Evolutionary conservation across 2,888 invertebrate genomes (phyloP), one percentile per base, ranked within the genome.

Genomic region (Bellardia bayeri): DNA sequence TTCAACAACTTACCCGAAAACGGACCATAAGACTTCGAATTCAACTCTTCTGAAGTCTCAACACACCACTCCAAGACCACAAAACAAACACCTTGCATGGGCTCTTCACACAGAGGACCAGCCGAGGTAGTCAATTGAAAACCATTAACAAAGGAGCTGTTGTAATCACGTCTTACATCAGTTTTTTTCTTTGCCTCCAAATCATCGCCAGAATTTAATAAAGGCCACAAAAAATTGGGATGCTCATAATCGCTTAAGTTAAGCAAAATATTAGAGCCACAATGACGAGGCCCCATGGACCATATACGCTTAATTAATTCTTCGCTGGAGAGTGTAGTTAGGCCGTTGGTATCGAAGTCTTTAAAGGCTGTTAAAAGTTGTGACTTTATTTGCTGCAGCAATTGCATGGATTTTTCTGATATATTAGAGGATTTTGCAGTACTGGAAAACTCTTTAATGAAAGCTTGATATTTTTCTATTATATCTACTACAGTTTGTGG

Each of bases 81-180:
- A 94, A 99, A 98, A 23, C 97, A 97, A 1, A 99, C 98, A 1
- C 99, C 99, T 94, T 97, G 97, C 96, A 99, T 96, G 2, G 99
- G 98, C 92, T 99, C 99, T 91, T 99, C 98, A 94, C 99, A 99
- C 64, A 99, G 93, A 0, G 99, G 99, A 0, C 99, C 99, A 61
- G 98, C 96, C 78, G 97, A 94, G 40, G 98, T 96, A 7, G 97
- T 97, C 93, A 98, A 93, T 95, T 98, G 97, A 94, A 98, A 96
- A 9, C 98, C 98, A 94, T 97, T 97, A 4, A 98, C 95, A 92
- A 98, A 96, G 92, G 96, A 96, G 91, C 96, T 96, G 91, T 97
- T 97, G 92, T 95, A 95, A 90, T 95, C 95, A 82, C 94, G 94
- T 68, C 96, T 94, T 0, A 94, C 92, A 93, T 96, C 96, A n/a